Percentiles rank a stretch among this genome's conserved stretches.
Evolutionary conservation across 2,113 vertebrate genomes (phyloP).

Genomic region (Cochlearius cochlearius): DNA sequence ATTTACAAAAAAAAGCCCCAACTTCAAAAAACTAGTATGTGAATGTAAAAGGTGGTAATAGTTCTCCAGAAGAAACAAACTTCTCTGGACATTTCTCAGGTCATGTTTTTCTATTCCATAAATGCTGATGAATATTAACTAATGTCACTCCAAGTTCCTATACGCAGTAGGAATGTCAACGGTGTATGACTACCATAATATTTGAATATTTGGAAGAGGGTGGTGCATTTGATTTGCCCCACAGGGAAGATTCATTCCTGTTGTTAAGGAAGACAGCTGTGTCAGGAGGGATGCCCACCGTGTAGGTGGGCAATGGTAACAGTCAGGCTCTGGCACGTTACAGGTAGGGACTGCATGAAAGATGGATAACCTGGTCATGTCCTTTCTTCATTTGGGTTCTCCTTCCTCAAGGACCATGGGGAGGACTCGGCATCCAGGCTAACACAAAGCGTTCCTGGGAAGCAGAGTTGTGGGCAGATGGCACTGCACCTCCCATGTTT

Average conservation of each 20-base stretch:
- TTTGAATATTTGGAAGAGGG: not conserved
- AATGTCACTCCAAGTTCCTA: not conserved
- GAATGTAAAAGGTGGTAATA: not conserved
- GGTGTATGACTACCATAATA: not conserved
- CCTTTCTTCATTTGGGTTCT: not conserved
- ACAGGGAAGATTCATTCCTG: not conserved
- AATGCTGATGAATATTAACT: not conserved
- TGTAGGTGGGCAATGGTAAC: not conserved
- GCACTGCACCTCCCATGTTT: not conserved
- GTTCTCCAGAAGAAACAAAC: not conserved
- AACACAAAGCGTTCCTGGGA: not conserved
- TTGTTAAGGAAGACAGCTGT: not conserved
- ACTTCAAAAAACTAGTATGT: not conserved
- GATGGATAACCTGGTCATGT: not conserved
- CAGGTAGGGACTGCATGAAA: not conserved
- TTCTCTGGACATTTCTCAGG: not conserved
- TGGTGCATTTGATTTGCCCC: not conserved
- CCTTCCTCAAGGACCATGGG: not conserved
- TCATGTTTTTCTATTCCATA: not conserved
- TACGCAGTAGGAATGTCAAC: not conserved
- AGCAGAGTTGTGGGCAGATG: not conserved
- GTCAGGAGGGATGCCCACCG: accelerated
- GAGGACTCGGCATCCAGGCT: not conserved
- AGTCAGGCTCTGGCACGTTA: not conserved
- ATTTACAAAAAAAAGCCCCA: not conserved